These are phyloP conservation scores for Dromiciops gliroides DNA, from an alignment of 2,113 vertebrate genomes.

Conservation along the genomic window DNA sequence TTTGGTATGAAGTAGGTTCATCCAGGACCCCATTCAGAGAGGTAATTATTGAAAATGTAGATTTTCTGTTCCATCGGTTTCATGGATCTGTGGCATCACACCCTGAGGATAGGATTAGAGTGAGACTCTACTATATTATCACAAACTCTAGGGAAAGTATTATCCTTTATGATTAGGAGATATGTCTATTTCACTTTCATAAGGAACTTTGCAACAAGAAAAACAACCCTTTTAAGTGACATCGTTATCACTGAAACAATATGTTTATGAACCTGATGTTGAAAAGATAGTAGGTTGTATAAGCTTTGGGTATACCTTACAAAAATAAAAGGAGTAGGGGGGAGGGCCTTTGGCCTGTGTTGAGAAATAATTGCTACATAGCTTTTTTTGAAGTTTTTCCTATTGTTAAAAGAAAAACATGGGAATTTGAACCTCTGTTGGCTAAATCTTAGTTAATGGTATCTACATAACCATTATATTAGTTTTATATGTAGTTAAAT, in stretches of 20 bases:
- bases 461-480: background rate
- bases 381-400: background rate
- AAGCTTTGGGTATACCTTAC: background rate
- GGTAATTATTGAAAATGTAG: background rate
- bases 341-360: background rate
- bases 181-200: background rate
- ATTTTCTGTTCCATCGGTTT: background rate
- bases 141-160: background rate
- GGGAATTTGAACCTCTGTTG: background rate
- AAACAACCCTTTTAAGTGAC: background rate
- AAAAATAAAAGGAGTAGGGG: background rate
- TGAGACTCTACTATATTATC: background rate
- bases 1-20: background rate
- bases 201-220: background rate
- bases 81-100: background rate
- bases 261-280: background rate
- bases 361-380: background rate
- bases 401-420: background rate
- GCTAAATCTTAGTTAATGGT: background rate
- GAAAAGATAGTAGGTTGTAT: background rate
- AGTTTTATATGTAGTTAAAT: background rate
- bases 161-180: background rate
- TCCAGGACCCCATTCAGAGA: background rate
- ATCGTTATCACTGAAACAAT: background rate
- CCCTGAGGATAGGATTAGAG: background rate